A percentile compares a stretch with the other conserved stretches of the same genome.
These are phyloP conservation scores for Phalacrocorax carbo DNA, from an alignment of 2,113 vertebrate genomes.

Conservation along the genomic window DNA sequence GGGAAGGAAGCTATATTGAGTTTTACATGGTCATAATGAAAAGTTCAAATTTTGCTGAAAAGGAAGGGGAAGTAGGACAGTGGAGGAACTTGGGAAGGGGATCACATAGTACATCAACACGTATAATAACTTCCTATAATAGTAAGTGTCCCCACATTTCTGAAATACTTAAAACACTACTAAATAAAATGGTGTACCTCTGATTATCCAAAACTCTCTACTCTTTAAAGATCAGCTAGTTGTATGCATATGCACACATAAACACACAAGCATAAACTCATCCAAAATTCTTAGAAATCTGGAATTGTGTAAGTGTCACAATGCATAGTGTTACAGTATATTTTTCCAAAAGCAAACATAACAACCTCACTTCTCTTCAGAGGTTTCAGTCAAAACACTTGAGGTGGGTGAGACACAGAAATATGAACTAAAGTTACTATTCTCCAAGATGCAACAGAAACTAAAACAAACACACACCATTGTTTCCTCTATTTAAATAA, in stretches of 20 bases:
- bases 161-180: background rate
- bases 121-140: background rate
- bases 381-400: background rate
- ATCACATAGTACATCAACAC: background rate
- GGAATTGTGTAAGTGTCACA: background rate
- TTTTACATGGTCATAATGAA: background rate
- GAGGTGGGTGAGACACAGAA: background rate
- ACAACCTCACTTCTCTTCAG: background rate
- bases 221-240: background rate
- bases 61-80: background rate
- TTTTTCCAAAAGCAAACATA: background rate
- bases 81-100: background rate
- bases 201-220: background rate
- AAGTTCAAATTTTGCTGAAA: background rate
- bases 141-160: background rate
- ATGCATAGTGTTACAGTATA: background rate
- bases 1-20: background rate
- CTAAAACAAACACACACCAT: background rate
- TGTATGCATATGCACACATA: background rate
- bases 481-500: background rate
- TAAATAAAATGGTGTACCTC: background rate
- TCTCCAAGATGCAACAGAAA: background rate
- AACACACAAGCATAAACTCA: rapidly evolving
- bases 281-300: background rate
- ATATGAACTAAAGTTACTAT: background rate